phyloP scores from a whole-genome alignment of 1,140 invertebrate species.

The Panulirus ornatus region DNA sequence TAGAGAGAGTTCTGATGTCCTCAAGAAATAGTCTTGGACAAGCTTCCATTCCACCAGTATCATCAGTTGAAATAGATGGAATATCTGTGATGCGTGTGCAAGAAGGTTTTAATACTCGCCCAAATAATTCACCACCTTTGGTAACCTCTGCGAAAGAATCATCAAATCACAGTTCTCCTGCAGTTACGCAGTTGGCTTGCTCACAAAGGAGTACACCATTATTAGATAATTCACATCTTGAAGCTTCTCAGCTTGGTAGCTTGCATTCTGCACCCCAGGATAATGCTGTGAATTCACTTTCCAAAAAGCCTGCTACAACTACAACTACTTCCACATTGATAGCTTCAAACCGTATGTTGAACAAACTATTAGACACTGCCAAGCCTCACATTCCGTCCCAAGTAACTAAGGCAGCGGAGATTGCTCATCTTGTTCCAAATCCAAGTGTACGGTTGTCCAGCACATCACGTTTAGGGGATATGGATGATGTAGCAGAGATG shows the following conservation, averaged over 20 bases:
- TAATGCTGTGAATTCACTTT: neutral
- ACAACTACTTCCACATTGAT: slow-evolving; percentile 46
- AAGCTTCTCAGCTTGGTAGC: slow-evolving; percentile 19
- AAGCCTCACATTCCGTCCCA: slow-evolving; percentile 69
- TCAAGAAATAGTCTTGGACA: slow-evolving; percentile 52
- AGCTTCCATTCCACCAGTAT: slow-evolving; percentile 2
- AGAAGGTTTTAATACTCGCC: slow-evolving; percentile 17
- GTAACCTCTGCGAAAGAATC: neutral
- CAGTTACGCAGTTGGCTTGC: slow-evolving; percentile 1
- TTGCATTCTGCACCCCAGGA: slow-evolving; percentile 12
- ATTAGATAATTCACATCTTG: slow-evolving; percentile 20
- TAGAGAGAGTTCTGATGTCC: slow-evolving; percentile 49
- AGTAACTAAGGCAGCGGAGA: slow-evolving; percentile 61
- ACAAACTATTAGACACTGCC: slow-evolving; percentile 52
- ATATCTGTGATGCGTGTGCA: slow-evolving; percentile 33
- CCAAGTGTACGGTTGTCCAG: slow-evolving; percentile 29
- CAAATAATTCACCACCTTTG: neutral
- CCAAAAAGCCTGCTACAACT: slow-evolving; percentile 5
- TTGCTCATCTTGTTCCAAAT: slow-evolving; percentile 63
- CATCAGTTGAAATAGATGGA: slow-evolving; percentile 46
- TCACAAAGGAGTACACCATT: slow-evolving; percentile 39
- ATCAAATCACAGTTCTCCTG: neutral
- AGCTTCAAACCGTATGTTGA: slow-evolving; percentile 53
- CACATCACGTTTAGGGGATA: slow-evolving; percentile 26
- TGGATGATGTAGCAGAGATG: slow-evolving; percentile 39